Evolutionary conservation across 2,797 vertebrate genomes (phyloP).

Genomic region (Thalassophryne amazonica): DNA sequence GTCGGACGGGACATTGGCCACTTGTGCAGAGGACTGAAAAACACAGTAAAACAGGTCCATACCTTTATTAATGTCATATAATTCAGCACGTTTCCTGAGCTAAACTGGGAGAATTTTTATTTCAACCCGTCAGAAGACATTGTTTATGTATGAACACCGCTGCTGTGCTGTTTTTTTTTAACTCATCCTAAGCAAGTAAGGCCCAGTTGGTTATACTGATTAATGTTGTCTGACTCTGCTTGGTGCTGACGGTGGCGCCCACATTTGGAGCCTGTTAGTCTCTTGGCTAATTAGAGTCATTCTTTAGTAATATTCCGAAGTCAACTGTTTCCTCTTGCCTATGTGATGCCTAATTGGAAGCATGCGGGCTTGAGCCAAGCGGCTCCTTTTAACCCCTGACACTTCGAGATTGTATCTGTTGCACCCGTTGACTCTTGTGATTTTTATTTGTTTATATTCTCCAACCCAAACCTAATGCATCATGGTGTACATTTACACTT

Average conservation of each 20-base stretch:
- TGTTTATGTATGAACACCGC: no score
- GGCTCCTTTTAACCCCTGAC: constrained; percentile 50
- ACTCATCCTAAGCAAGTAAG: no score
- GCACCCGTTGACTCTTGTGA: constrained; percentile 17
- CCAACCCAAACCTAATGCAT: background rate
- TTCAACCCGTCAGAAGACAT: constrained; percentile 6
- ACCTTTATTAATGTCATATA: background rate
- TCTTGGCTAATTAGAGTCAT: constrained; percentile 69
- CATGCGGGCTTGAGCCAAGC: constrained; percentile 59
- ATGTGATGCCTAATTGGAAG: constrained; percentile 67
- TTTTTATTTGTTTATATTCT: constrained; percentile 12
- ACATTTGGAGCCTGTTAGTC: constrained; percentile 19
- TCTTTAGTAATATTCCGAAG: constrained; percentile 70
- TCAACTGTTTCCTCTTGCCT: constrained; percentile 67
- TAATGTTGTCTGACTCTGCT: constrained; percentile 24
- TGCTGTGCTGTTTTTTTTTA: no score
- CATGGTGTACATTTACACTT: background rate
- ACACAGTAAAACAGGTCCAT: background rate
- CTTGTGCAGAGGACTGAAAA: background rate
- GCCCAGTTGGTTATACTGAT: constrained; percentile 9
- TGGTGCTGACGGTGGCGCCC: constrained; percentile 12
- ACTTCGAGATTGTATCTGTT: constrained; percentile 47
- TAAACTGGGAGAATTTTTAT: constrained; percentile 4
- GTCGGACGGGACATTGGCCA: constrained; percentile 1
- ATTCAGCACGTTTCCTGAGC: background rate